Base-by-base conservation (phyloP, 2,888 invertebrate species). In the Bursaphelenchus okinawaensis region DNA sequence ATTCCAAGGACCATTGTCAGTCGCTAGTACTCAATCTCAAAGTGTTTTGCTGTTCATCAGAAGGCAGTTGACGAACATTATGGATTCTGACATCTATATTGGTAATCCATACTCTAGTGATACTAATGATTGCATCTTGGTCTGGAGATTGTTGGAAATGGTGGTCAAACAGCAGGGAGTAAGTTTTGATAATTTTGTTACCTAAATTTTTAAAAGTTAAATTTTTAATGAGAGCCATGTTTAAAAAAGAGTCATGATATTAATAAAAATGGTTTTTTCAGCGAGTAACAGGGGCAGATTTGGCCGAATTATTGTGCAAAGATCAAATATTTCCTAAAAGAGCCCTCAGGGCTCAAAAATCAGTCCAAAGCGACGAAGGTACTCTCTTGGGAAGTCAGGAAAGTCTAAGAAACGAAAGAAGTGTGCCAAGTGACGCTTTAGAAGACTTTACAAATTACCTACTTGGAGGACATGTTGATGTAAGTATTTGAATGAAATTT, bases 141-240 rank as follows among this genome's bases (percentile, higher is more conserved):
- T 81, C 22, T 81, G 81, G 81, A 73, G 73, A 40, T 68, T 81
- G 27, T 68, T 81, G 22, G 75, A 80, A 52, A 75, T 75, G 65
- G 70, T 81, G 57, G 77, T 81, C 12, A 74, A 75, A 40, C 81
- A 81, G 27, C 79, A 80, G 23, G 81, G 81, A 24, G 81, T 81
- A 56, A 63, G 55, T 60, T 60, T 28, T 63, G 1, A 55, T 27
- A 8, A 1, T 16, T 2, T 1, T 28, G 50, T 4, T 26, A 12
- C 9, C 50, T 28, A 8, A 59, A 62, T 22, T 22, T 55, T n/a
- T n/a, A n/a, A n/a, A n/a, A n/a, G n/a, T n/a, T n/a, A n/a, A n/a
- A n/a, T n/a, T n/a, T n/a, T n/a, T n/a, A n/a, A n/a, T n/a, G n/a
- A n/a, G n/a, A n/a, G n/a, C n/a, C n/a, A n/a, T n/a, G n/a, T n/a